Percentiles rank a stretch among this genome's conserved stretches.
phyloP scores from a whole-genome alignment of 1,140 invertebrate genomes.

The Pseudomyrmex concolor region DNA sequence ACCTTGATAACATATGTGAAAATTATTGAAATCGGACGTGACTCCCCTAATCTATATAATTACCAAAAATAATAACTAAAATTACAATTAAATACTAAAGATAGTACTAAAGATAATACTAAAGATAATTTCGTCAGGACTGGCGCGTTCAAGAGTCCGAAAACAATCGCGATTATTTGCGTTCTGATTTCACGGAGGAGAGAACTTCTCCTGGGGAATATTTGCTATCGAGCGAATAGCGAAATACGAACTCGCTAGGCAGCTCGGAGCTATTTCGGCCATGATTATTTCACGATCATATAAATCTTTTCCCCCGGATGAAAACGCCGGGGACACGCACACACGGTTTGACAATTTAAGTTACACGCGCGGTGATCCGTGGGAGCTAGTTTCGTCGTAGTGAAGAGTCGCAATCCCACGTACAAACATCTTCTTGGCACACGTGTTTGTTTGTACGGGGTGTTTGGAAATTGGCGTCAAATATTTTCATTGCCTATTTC shows the following conservation, averaged over 20 bases:
- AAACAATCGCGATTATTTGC: constrained; percentile 48
- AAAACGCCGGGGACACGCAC: constrained; percentile 26
- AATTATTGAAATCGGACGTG: too few relatives aligned
- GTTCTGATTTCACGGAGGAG: background rate
- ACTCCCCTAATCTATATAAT: too few relatives aligned
- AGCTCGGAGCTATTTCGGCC: constrained; percentile 56
- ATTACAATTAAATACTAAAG: too few relatives aligned
- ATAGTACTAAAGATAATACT: too few relatives aligned
- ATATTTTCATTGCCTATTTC: background rate
- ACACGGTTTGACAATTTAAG: constrained; percentile 45
- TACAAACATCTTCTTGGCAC: constrained; percentile 44
- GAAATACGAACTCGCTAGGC: constrained; percentile 47
- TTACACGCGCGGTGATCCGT: constrained; percentile 26
- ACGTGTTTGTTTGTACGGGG: constrained; percentile 20
- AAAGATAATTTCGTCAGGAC: too few relatives aligned
- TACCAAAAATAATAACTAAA: too few relatives aligned
- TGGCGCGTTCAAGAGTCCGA: background rate
- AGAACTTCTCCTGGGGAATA: constrained; percentile 24
- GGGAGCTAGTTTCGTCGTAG: constrained; percentile 39
- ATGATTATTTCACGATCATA: constrained; percentile 59
- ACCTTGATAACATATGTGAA: too few relatives aligned
- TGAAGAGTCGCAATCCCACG: constrained; percentile 7
- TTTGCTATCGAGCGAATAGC: constrained; percentile 23
- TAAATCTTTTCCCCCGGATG: constrained; percentile 43
- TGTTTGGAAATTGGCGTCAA: constrained; percentile 8